Evolutionary conservation across 2,113 vertebrate genomes (phyloP), one percentile per base, ranked within the genome.

Genomic region (Ivindomyrus marchei): DNA sequence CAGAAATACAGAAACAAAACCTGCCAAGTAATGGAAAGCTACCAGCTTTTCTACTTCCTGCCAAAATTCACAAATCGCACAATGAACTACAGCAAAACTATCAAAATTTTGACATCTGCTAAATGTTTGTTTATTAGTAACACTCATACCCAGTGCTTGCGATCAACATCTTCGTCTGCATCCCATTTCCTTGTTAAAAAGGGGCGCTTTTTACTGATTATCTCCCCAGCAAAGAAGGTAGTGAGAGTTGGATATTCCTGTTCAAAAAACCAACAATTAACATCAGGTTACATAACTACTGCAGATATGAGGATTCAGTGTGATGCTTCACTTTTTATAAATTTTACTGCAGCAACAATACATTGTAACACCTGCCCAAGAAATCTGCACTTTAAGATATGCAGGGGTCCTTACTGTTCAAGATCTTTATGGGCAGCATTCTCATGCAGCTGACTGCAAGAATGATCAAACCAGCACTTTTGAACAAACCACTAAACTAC

Each of bases 121-220:
- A 66, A 66, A 66, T 10, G 24, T n/a, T 24, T 66, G 39, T 46
- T 88, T 39, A 66, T 45, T 24, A 47, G n/a, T 88, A 31, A 45
- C 45, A 19, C 77, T 84, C 92, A 50, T 94, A 99, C 98, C 98
- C 98, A 99, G 94, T 99, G 98, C 92, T 99, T 99, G 90, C 98
- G 97, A 94, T 99, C 98, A 89, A 99, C 98, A 0, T 99, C 98
- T 92, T 99, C 98, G 0, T 99, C 98, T 0, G 98, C 98, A 1
- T 99, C 98, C 98, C 98, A 99, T 93, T 99, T 99, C 88, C 98
- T 96, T 0, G 98, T 99, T 94, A 99, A 95, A 96, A 99, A 99
- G 3, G 98, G 98, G 66, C 98, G 97, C 83, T 97, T 99, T 91
- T 94, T 96, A 95, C 98, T 99, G 94, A 99, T 99, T 92, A 99